phyloP scores from a whole-genome alignment of 2,888 invertebrate genomes.

The Drosophila seclusa region DNA sequence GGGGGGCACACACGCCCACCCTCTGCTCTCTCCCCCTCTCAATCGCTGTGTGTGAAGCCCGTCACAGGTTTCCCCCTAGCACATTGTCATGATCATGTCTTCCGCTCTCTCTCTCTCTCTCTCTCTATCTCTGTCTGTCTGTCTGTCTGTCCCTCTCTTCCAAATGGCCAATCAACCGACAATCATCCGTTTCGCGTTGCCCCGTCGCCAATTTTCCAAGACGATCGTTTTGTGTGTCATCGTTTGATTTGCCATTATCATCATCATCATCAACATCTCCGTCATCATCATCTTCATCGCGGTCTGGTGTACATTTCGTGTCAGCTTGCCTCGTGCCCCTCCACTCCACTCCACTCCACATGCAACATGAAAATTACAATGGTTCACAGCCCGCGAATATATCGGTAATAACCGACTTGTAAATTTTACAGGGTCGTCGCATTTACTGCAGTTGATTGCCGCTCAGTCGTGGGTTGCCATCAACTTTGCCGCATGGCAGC shows the following conservation, averaged over 20 bases:
- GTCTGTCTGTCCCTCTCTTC: conserved; percentile 15
- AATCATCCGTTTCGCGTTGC: conserved; percentile 48
- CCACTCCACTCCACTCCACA: background rate
- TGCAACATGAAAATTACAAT: conserved; percentile 79
- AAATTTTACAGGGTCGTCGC: conserved; percentile 50
- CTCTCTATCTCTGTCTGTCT: conserved; percentile 8
- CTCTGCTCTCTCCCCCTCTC: background rate
- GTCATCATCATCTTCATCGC: conserved; percentile 64
- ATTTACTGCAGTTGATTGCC: conserved; percentile 7
- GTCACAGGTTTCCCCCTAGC: conserved; percentile 5
- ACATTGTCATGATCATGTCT: conserved; percentile 47
- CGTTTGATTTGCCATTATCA: conserved; percentile 83
- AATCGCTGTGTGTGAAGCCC: background rate
- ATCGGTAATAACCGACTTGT: conserved; percentile 79
- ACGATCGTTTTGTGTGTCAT: conserved; percentile 82
- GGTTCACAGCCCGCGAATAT: conserved; percentile 68
- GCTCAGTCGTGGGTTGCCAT: conserved; percentile 47
- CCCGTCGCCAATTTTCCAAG: conserved; percentile 71
- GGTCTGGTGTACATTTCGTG: conserved; percentile 69
- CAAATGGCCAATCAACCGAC: conserved; percentile 68
- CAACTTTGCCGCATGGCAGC: conserved; percentile 18
- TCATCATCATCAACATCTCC: conserved; percentile 2
- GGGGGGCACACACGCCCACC: conserved; percentile 6
- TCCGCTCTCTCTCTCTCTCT: conserved; percentile 13
- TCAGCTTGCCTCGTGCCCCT: conserved; percentile 20